phyloP scores from a whole-genome alignment of 2,888 invertebrate genomes.

The Lepetodrilus schrolli region DNA sequence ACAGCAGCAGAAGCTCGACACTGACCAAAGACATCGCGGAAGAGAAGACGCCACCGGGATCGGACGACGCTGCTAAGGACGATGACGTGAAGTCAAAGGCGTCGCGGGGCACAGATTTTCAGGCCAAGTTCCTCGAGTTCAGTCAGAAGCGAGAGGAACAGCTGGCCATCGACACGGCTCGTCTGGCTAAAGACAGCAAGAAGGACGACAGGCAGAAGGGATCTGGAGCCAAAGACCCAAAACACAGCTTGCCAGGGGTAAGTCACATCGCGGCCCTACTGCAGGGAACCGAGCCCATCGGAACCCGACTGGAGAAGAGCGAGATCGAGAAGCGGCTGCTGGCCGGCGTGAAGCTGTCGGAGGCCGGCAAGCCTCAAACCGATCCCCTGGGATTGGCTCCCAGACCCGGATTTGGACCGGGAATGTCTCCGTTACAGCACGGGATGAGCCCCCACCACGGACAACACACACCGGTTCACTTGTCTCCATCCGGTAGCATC shows the following conservation, averaged over 20 bases:
- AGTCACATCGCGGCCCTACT: slow-evolving; percentile 64
- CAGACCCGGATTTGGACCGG: not conserved
- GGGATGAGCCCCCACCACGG: slow-evolving; percentile 7
- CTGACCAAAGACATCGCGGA: slow-evolving; percentile 44
- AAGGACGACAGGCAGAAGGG: slow-evolving; percentile 40
- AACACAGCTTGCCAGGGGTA: slow-evolving; percentile 38
- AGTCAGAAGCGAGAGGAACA: slow-evolving; percentile 62
- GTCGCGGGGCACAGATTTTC: slow-evolving; percentile 60
- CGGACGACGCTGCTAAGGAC: slow-evolving; percentile 70
- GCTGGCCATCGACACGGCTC: slow-evolving; percentile 4
- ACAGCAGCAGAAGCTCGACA: slow-evolving; percentile 38
- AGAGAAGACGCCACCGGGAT: slow-evolving; percentile 32
- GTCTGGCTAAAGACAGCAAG: slow-evolving; percentile 20
- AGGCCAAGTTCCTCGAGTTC: slow-evolving; percentile 74
- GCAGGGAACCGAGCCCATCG: slow-evolving; percentile 47
- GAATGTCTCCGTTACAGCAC: slow-evolving; percentile 22
- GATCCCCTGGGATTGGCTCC: slow-evolving; percentile 20
- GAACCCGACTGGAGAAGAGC: slow-evolving; percentile 37
- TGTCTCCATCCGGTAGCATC: slow-evolving; percentile 24
- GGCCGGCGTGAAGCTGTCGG: not conserved
- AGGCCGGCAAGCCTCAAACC: not conserved
- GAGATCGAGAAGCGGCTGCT: slow-evolving; percentile 39
- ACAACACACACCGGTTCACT: slow-evolving; percentile 12
- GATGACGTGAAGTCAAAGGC: slow-evolving; percentile 77
- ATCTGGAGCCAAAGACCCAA: slow-evolving; percentile 35